phyloP scores from a whole-genome alignment of 30 jellyfish, hydroid and myxozoan genomes.

The Aurelia sp. region DNA sequence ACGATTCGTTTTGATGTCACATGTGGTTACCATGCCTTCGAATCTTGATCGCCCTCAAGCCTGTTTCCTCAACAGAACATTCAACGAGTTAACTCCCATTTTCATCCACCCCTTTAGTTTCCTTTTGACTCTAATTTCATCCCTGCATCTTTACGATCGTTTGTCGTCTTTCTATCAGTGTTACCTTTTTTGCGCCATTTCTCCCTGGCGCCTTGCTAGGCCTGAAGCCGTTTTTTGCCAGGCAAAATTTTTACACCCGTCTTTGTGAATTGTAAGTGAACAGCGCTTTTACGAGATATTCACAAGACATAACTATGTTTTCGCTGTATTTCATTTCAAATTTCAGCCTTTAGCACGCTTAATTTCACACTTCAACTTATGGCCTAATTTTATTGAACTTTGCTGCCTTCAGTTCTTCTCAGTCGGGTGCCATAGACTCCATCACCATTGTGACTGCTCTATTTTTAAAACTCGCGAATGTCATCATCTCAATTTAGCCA shows the following conservation, averaged over 20 bases:
- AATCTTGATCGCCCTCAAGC: slow-evolving; percentile 1
- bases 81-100: too few relatives aligned
- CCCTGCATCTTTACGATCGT: too few relatives aligned
- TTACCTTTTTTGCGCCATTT: slow-evolving; percentile 69
- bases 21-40: slow-evolving; percentile 91
- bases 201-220: not conserved
- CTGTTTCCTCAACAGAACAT: not conserved
- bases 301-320: not conserved
- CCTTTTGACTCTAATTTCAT: too few relatives aligned
- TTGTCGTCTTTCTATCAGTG: not conserved
- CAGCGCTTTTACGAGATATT: slow-evolving; percentile 2
- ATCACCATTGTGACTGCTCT: too few relatives aligned
- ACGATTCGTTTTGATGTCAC: slow-evolving; percentile 66
- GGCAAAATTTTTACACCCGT: too few relatives aligned
- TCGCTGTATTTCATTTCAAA: too few relatives aligned
- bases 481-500: too few relatives aligned
- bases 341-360: not conserved
- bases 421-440: too few relatives aligned
- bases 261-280: not conserved
- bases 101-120: too few relatives aligned
- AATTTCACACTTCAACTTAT: not conserved
- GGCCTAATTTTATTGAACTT: too few relatives aligned
- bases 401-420: too few relatives aligned
- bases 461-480: too few relatives aligned
- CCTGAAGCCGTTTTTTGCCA: slow-evolving; percentile 29